Evolutionary conservation across 2,113 vertebrate genomes (phyloP).

Genomic region (Pica pica): DNA sequence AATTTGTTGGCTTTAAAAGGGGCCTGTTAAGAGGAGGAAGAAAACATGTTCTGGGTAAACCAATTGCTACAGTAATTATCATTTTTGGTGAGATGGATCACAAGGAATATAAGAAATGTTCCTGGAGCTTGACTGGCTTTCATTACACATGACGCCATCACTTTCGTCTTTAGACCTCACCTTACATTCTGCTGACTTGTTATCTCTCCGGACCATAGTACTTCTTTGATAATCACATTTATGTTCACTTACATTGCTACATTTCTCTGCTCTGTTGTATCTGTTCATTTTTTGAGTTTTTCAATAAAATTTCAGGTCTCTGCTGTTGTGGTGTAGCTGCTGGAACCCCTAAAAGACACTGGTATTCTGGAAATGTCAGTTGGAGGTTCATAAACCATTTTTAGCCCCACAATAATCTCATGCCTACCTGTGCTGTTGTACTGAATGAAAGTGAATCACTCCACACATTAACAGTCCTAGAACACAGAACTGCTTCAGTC

Average conservation of each 20-base stretch:
- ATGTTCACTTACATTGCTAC: background rate
- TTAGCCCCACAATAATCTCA: background rate
- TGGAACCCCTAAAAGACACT: background rate
- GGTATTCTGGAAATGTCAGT: background rate
- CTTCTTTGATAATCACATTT: background rate
- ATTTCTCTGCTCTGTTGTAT: background rate
- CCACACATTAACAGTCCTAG: background rate
- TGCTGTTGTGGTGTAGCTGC: background rate
- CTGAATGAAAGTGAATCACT: background rate
- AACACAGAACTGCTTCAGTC: background rate
- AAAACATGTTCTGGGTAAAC: background rate
- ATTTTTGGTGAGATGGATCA: background rate
- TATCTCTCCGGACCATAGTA: background rate
- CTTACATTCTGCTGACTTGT: background rate
- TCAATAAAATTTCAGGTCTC: background rate
- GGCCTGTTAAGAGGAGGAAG: background rate
- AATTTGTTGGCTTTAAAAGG: background rate
- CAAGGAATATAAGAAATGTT: background rate
- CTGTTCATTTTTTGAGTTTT: background rate
- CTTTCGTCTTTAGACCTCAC: background rate
- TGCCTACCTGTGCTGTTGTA: background rate
- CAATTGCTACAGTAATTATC: background rate
- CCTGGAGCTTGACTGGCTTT: background rate
- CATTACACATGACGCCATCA: accelerated
- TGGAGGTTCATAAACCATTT: background rate